These are phyloP conservation scores for Syngnathus typhle DNA, from an alignment of 2,113 vertebrate species.

Conservation along the genomic window DNA sequence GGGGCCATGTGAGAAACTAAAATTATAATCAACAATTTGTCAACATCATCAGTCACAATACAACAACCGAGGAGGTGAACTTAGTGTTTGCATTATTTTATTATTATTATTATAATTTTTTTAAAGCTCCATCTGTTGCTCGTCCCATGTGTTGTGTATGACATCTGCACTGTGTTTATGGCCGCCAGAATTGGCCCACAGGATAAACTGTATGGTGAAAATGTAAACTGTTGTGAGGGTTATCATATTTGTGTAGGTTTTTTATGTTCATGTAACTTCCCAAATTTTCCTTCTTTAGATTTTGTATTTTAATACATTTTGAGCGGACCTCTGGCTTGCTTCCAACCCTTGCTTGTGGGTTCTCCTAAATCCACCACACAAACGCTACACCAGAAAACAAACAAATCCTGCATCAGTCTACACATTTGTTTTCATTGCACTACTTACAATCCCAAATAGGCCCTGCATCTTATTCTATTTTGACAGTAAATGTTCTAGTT, in stretches of 20 bases:
- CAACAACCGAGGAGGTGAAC: neutral
- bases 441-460: neutral
- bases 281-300: too few relatives aligned
- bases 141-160: constrained; percentile 9
- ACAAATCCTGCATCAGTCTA: too few relatives aligned
- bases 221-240: neutral
- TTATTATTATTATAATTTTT: neutral
- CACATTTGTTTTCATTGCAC: neutral
- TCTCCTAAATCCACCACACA: too few relatives aligned
- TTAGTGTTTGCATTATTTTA: constrained; percentile 2
- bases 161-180: constrained; percentile 36
- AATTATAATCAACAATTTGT: constrained; percentile 9
- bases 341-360: too few relatives aligned
- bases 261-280: neutral
- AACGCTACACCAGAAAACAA: too few relatives aligned
- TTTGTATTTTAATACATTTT: too few relatives aligned
- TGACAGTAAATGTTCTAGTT: neutral
- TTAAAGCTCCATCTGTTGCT: constrained; percentile 13
- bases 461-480: too few relatives aligned
- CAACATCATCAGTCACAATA: neutral
- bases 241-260: neutral
- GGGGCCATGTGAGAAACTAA: neutral
- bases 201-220: constrained; percentile 23
- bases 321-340: too few relatives aligned
- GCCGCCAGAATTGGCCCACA: constrained; percentile 13